phyloP scores from a whole-genome alignment of 2,113 vertebrate genomes.

The Zingel zingel region DNA sequence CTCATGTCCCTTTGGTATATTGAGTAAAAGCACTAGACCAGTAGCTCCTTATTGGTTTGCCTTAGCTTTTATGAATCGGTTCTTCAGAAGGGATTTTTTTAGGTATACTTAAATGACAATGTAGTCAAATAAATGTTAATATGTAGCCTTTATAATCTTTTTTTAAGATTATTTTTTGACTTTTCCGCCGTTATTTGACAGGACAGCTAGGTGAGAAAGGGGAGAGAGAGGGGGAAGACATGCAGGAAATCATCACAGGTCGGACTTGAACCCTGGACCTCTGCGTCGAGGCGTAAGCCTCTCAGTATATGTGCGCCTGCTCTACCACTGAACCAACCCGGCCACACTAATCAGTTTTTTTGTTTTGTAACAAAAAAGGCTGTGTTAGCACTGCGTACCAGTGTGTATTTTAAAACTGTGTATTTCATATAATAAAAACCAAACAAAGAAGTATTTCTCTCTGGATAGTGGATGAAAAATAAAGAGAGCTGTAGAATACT shows the following conservation, averaged over 20 bases:
- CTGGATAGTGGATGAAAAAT: background rate
- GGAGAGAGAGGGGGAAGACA: too few relatives aligned
- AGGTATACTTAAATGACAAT: background rate
- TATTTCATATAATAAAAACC: background rate
- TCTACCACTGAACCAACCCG: too few relatives aligned
- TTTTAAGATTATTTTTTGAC: too few relatives aligned
- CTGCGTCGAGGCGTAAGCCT: too few relatives aligned
- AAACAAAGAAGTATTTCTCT: background rate
- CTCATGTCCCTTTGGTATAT: slow-evolving; percentile 47
- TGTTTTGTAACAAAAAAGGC: background rate
- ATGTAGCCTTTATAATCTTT: background rate
- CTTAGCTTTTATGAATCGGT: background rate
- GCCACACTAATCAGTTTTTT: background rate
- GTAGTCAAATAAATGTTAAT: background rate
- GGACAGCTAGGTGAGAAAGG: too few relatives aligned
- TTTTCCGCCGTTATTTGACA: too few relatives aligned
- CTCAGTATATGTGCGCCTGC: too few relatives aligned
- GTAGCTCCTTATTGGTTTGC: background rate
- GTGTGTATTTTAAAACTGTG: background rate
- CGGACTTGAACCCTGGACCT: too few relatives aligned
- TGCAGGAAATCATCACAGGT: too few relatives aligned
- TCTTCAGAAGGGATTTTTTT: background rate
- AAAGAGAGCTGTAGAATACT: background rate
- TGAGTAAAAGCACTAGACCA: slow-evolving; percentile 40
- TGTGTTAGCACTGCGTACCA: background rate